Base-by-base conservation (phyloP, 2,888 invertebrate species). In the Diaprepes abbreviatus region DNA sequence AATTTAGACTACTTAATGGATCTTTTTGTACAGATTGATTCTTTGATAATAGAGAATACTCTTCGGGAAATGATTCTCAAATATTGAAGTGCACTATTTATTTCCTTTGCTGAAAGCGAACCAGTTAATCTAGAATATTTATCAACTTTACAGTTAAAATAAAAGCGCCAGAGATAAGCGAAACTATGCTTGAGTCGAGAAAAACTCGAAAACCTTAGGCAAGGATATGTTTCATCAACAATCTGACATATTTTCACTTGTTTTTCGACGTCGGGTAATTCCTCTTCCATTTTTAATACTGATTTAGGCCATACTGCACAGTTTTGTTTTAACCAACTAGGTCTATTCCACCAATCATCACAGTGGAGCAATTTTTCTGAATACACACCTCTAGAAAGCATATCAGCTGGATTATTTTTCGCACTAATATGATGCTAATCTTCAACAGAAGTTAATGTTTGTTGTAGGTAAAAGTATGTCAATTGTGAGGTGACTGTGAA, bases 371-470 rank as follows among this genome's bases (percentile, higher is more conserved):
- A 31, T 9, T 59, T 40, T 40, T 55, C 45, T n/a, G 60, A 68
- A 31, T 45, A 12, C 1, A 62, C 3, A n/a, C 68, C 68, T 14
- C 68, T 35, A 3, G 71, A 71, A 14, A 64, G 21, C 9, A 55
- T 21, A 58, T 71, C 73, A 7, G 68, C 71, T 38, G 68, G 68
- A 58, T 71, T 73, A 14, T 59, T 58, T 7, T 36, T 10, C 9
- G 70, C 52, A n/a, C 33, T 14, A n/a, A 72, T 70, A 35, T 70
- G 70, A 24, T 38, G 50, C 68, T 65, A 71, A 21, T 52, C 38
- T 38, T 43, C 16, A 33, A 50, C 12, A 10, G 12, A 9, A 5
- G 52, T 58, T 45, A 57, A 40, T 38, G 67, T 54, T 31, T 73
- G 70, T 73, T 70, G 2, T 52, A 54, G 3, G 71, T 63, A 57